Percentiles rank a stretch among this genome's conserved stretches.
phyloP scores from a whole-genome alignment of 2,888 invertebrate genomes.

The Odontothrips loti region DNA sequence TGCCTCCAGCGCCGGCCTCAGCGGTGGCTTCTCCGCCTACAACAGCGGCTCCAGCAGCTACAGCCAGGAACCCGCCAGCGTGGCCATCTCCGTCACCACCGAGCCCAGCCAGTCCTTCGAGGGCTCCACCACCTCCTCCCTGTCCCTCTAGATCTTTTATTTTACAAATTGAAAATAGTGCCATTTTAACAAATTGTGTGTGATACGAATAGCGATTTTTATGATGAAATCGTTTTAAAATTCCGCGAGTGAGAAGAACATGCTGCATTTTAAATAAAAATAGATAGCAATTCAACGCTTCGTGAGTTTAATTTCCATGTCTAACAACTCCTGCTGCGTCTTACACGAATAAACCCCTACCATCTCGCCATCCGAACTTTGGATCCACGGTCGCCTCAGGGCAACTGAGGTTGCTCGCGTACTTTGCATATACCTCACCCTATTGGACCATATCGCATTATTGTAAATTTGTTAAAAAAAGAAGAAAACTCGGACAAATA shows the following conservation, averaged over 20 bases:
- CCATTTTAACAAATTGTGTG: background rate
- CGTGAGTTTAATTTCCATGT: background rate
- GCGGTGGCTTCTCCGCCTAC: conserved; percentile 38
- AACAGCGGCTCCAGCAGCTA: conserved; percentile 39
- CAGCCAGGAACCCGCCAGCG: conserved; percentile 43
- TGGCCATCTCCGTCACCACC: conserved; percentile 40
- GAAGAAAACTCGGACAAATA: no score
- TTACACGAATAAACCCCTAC: no score
- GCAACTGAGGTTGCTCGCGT: no score
- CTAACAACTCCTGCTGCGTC: no score
- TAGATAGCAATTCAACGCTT: background rate
- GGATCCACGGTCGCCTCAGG: no score
- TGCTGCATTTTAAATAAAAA: background rate
- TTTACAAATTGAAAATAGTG: background rate
- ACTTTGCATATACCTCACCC: no score
- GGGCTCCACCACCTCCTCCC: conserved; percentile 46
- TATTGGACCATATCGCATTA: no score
- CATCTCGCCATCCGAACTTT: no score
- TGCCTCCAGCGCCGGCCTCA: background rate
- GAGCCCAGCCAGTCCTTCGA: conserved; percentile 42
- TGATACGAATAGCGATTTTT: background rate
- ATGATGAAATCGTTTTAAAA: no score
- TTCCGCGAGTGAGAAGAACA: no score
- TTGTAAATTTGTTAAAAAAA: no score
- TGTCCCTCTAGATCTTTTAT: conserved; percentile 31